These are phyloP conservation scores for Cerastis leucographa DNA, from an alignment of 2,888 invertebrate genomes.

Conservation along the genomic window DNA sequence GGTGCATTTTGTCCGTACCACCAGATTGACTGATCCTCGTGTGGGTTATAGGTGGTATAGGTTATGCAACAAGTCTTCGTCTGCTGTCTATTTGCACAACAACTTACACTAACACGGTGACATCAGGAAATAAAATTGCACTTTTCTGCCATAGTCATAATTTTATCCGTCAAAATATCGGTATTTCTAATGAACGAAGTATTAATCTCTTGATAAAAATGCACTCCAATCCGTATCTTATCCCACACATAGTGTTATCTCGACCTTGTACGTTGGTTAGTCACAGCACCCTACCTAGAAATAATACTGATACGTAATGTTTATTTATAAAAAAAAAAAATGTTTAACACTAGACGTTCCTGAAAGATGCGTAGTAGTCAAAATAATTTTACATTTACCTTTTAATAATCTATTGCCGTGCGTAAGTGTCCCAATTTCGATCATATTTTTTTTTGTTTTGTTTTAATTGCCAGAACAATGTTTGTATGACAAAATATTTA, in stretches of 20 bases:
- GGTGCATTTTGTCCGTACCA: background rate
- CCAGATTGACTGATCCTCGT: background rate
- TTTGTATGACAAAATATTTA: no score
- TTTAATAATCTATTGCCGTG: background rate
- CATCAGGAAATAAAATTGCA: background rate
- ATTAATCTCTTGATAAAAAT: slow-evolving; percentile 40
- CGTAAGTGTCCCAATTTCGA: background rate
- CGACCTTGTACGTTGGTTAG: slow-evolving; percentile 50
- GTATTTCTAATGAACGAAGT: slow-evolving; percentile 11
- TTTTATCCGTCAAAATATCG: background rate
- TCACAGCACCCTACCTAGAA: slow-evolving; percentile 40
- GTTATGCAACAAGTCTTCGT: background rate
- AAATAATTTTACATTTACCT: background rate
- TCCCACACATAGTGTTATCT: slow-evolving; percentile 44
- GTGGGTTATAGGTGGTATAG: background rate
- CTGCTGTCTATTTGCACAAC: background rate
- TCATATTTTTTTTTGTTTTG: no score
- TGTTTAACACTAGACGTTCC: background rate
- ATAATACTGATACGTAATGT: slow-evolving; percentile 24
- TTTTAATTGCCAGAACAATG: no score
- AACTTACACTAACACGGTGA: background rate
- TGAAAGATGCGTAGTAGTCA: background rate
- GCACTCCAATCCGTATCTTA: slow-evolving; percentile 53
- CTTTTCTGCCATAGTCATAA: background rate
- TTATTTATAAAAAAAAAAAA: slow-evolving; percentile 38